Evolutionary conservation across 2,113 vertebrate genomes (phyloP).

Genomic region (Rutilus rutilus): DNA sequence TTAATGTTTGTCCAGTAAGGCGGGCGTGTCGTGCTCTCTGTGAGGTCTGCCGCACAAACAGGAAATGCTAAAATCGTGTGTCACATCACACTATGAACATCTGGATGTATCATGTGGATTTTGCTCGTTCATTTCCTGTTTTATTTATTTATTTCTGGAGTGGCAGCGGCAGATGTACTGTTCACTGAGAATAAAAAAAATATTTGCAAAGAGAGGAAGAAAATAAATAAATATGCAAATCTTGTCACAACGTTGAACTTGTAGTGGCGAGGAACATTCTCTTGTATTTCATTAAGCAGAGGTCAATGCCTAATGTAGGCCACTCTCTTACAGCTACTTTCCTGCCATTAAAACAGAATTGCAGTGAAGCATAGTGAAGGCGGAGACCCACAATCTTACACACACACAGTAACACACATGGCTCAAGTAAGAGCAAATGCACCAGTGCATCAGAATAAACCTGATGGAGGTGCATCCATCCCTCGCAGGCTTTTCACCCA

Average conservation of each 20-base stretch:
- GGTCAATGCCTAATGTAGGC: constrained; percentile 92
- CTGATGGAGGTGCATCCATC: constrained; percentile 14
- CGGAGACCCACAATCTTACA: constrained; percentile 13
- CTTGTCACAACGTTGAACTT: constrained; percentile 88
- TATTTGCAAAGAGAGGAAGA: constrained; percentile 57
- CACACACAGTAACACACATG: not conserved
- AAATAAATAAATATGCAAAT: constrained; percentile 96
- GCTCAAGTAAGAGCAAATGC: not conserved
- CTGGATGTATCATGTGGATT: constrained; percentile 79
- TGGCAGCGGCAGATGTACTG: constrained; percentile 87
- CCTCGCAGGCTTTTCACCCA: not conserved
- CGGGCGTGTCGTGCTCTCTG: not conserved
- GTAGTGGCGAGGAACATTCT: constrained; percentile 91
- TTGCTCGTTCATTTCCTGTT: constrained; percentile 80
- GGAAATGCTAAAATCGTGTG: not conserved
- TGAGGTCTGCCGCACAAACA: not conserved
- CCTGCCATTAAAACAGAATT: constrained; percentile 63
- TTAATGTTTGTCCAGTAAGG: not conserved
- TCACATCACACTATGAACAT: constrained; percentile 68
- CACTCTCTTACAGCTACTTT: constrained; percentile 75
- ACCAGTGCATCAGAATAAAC: constrained; percentile 21
- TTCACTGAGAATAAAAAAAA: constrained; percentile 79
- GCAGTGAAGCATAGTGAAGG: constrained; percentile 56
- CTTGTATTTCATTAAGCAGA: constrained; percentile 89
- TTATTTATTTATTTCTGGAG: constrained; percentile 68